Evolutionary conservation across 1,140 invertebrate genomes (phyloP).

Genomic region (Heterodera schachtii): DNA sequence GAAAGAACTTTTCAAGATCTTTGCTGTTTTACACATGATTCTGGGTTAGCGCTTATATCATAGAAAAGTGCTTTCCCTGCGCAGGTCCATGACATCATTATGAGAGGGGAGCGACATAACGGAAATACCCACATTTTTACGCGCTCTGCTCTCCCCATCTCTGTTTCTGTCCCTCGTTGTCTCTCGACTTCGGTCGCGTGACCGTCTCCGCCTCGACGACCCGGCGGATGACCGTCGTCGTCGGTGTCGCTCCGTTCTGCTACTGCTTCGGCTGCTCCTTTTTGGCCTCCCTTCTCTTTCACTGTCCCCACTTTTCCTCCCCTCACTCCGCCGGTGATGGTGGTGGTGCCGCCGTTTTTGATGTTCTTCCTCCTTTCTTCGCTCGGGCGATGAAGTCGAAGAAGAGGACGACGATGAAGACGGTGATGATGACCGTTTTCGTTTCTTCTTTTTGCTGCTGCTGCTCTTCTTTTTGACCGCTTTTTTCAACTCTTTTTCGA

Average conservation of each 20-base stretch:
- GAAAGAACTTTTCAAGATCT: too few relatives aligned
- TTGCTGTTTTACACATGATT: too few relatives aligned
- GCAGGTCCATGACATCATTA: too few relatives aligned
- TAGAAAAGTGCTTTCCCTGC: too few relatives aligned
- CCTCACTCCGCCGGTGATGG: conserved; percentile 4
- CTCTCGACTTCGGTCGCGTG: neutral
- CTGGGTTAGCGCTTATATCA: too few relatives aligned
- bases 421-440: conserved; percentile 14
- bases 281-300: conserved; percentile 16
- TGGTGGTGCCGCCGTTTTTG: neutral
- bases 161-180: neutral
- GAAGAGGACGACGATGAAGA: neutral
- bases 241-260: too few relatives aligned
- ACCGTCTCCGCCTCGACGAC: neutral
- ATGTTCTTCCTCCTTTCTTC: conserved; percentile 6
- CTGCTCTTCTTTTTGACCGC: conserved; percentile 28
- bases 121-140: neutral
- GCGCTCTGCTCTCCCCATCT: too few relatives aligned
- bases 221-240: neutral
- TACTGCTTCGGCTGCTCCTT: neutral
- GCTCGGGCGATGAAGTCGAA: conserved; percentile 2
- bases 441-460: conserved; percentile 43
- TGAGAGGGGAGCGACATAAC: too few relatives aligned
- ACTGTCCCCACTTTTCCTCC: neutral
- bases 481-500: conserved; percentile 48